Evolutionary conservation across 1,140 invertebrate genomes (phyloP).

Genomic region (Heliconius congener): DNA sequence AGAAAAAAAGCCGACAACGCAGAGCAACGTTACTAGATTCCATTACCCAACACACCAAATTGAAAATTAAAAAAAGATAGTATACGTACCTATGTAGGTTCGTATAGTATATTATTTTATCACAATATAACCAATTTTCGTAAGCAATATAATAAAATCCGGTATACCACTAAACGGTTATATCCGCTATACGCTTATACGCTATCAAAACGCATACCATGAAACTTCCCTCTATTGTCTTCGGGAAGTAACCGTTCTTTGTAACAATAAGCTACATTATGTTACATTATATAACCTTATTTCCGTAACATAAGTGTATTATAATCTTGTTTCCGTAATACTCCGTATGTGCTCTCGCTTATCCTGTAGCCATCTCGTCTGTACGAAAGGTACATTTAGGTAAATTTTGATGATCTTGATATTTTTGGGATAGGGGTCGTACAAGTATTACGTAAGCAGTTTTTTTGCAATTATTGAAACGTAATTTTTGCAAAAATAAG

Average conservation of each 20-base stretch:
- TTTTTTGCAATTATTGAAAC: no score
- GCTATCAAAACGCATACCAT: slow-evolving; percentile 17
- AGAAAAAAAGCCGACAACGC: no score
- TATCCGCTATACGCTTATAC: slow-evolving; percentile 17
- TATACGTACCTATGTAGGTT: no score
- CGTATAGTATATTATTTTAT: no score
- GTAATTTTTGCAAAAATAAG: no score
- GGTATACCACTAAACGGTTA: slow-evolving; percentile 20
- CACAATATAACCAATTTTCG: neutral
- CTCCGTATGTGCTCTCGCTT: neutral
- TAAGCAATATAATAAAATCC: slow-evolving; percentile 1
- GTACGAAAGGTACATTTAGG: neutral
- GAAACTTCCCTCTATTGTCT: slow-evolving; percentile 35
- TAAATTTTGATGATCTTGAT: neutral
- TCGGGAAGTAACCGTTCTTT: slow-evolving; percentile 26
- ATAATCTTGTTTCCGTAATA: slow-evolving; percentile 27
- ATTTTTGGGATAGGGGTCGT: neutral
- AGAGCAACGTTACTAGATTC: no score
- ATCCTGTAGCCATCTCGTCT: neutral
- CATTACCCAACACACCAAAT: no score
- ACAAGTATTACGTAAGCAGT: no score
- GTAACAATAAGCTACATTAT: slow-evolving; percentile 30
- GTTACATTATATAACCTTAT: slow-evolving; percentile 27
- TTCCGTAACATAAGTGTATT: slow-evolving; percentile 15
- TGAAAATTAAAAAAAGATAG: no score